Evolutionary conservation across 2,888 invertebrate species (phyloP).

Genomic region (Agriotes lineatus): DNA sequence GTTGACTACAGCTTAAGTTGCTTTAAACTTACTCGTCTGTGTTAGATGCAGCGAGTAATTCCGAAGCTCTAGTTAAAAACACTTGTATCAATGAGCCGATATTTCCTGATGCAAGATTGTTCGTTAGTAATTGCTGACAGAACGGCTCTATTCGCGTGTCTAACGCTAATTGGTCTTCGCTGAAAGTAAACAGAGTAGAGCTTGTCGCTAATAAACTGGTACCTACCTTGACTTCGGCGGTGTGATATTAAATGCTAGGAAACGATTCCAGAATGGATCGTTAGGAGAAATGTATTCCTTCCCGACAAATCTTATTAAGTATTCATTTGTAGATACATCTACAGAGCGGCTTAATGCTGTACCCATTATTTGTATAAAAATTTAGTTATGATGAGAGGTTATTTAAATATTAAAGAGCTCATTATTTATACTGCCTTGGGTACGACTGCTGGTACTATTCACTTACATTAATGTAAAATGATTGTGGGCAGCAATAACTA

Average conservation of each 20-base stretch:
- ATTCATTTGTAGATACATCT: conserved; percentile 85
- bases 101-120: conserved; percentile 92
- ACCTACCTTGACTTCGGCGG: conserved; percentile 83
- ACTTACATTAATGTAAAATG: neutral
- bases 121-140: conserved; percentile 82
- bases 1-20: no score
- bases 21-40: conserved; percentile 80
- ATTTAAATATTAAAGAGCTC: neutral
- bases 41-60: conserved; percentile 86
- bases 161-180: conserved; percentile 83
- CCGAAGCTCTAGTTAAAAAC: conserved; percentile 84
- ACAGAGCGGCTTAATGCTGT: conserved; percentile 83
- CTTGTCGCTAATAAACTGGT: neutral
- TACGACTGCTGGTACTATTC: neutral
- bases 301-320: conserved; percentile 83
- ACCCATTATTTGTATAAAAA: conserved; percentile 75
- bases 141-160: conserved; percentile 84
- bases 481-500: neutral
- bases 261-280: conserved; percentile 94
- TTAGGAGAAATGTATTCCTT: conserved; percentile 84
- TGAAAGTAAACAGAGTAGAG: conserved; percentile 63
- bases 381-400: neutral
- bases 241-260: conserved; percentile 90
- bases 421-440: neutral
- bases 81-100: conserved; percentile 89